Conservation (phyloP, 2,113 vertebrate genomes). For the Illadopsis cleaveri region DNA sequence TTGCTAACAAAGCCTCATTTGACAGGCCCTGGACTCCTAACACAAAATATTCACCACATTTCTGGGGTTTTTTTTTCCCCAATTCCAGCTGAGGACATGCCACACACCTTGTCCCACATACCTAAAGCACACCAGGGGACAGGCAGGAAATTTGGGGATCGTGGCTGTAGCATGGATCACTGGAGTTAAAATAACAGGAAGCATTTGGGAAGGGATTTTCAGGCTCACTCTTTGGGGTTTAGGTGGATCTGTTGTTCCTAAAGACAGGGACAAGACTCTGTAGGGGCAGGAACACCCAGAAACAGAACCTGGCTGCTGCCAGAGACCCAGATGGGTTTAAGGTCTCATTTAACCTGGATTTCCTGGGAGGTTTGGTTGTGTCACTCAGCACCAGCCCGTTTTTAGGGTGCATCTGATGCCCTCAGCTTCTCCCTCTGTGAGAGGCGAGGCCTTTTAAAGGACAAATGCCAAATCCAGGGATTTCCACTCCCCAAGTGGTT, state of each 20-base stretch:
- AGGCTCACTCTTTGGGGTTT: not conserved
- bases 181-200: not conserved
- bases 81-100: not conserved
- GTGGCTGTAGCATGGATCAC: not conserved
- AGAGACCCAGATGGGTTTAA: not conserved
- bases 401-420: accelerated
- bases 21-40: not conserved
- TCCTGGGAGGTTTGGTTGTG: not conserved
- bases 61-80: not conserved
- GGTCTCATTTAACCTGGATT: not conserved
- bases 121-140: not conserved
- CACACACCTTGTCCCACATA: not conserved
- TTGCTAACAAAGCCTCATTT: not conserved
- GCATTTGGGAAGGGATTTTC: not conserved
- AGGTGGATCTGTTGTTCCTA: not conserved
- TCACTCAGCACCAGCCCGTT: accelerated
- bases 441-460: accelerated
- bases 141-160: not conserved
- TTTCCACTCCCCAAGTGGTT: accelerated
- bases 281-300: not conserved
- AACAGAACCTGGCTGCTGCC: not conserved
- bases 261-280: not conserved
- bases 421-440: not conserved
- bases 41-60: not conserved
- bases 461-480: not conserved